phyloP scores from a whole-genome alignment of 2,888 invertebrate genomes.

The Phortica magna region DNA sequence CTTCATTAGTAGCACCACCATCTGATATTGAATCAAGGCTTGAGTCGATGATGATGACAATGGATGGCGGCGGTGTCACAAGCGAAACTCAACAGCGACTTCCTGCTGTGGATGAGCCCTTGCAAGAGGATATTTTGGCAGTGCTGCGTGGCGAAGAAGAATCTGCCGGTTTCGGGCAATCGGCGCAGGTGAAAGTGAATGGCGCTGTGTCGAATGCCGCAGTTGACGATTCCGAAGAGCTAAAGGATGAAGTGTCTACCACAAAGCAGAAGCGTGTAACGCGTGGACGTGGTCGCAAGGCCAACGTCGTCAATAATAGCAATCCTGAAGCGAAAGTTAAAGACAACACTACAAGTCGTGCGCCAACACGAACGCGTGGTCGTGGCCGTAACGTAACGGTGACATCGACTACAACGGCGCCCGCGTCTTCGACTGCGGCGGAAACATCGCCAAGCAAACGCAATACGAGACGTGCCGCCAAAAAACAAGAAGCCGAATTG shows the following conservation, averaged over 20 bases:
- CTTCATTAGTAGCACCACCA: slow-evolving; percentile 77
- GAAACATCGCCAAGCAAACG: slow-evolving; percentile 20
- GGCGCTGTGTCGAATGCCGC: not conserved
- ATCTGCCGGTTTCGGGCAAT: slow-evolving; percentile 36
- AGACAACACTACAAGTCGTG: slow-evolving; percentile 41
- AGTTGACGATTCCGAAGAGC: not conserved
- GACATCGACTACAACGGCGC: slow-evolving; percentile 33
- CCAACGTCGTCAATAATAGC: slow-evolving; percentile 8
- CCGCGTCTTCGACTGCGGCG: not conserved
- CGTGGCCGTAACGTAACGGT: slow-evolving; percentile 48
- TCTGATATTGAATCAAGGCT: slow-evolving; percentile 77
- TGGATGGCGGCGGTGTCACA: slow-evolving; percentile 54
- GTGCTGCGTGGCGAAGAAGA: slow-evolving; percentile 69
- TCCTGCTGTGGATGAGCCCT: slow-evolving; percentile 61
- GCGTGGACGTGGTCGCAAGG: slow-evolving; percentile 62
- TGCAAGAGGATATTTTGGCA: slow-evolving; percentile 75
- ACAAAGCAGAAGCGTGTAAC: slow-evolving; percentile 58
- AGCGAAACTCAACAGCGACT: slow-evolving; percentile 46
- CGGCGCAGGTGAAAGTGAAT: slow-evolving; percentile 23
- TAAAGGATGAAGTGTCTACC: slow-evolving; percentile 4
- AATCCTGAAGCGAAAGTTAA: slow-evolving; percentile 6
- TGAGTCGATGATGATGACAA: slow-evolving; percentile 77
- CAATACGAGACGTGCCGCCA: slow-evolving; percentile 45
- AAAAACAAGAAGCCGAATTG: slow-evolving; percentile 45
- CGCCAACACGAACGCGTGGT: slow-evolving; percentile 58